Evolutionary conservation across 2,888 invertebrate genomes (phyloP), one percentile per base, ranked within the genome.

Genomic region (Acleris holmiana): DNA sequence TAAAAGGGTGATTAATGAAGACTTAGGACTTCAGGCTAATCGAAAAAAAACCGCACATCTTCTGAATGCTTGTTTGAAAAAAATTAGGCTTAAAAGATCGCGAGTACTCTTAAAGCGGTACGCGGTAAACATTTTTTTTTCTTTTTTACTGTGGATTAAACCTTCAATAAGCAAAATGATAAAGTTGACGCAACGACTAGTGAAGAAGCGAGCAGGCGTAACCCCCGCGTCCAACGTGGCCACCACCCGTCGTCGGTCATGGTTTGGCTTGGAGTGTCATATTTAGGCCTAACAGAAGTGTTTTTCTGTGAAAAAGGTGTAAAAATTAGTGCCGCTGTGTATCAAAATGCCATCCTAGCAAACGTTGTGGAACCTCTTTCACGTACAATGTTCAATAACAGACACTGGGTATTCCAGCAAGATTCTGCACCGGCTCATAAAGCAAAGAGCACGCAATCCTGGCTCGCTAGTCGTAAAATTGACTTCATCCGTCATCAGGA

Each of bases 81-180:
- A 40, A 40, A 19, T 40, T 13, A 49, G 40, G 15, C 13, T 19
- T 17, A 3, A 18, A 29, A 35, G 35, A 35, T 17, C 13, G 35
- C 51, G 35, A 18, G 53, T 19, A 29, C 35, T 53, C 18, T 53
- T 53, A 17, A 53, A 53, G 40, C 53, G 40, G 53, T 53, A 53
- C 35, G 51, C 40, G 51, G 18, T 4, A 17, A 40, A 53, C 17
- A 53, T 35, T 17, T 19, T 53, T 10, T 53, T 53, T 53, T 35
- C 19, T n/a, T n/a, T n/a, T n/a, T n/a, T n/a, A n/a, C n/a, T n/a
- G n/a, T n/a, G n/a, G n/a, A n/a, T n/a, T n/a, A n/a, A n/a, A n/a
- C n/a, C n/a, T n/a, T n/a, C n/a, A n/a, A n/a, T n/a, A 23, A 23
- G 23, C 49, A 25, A 49, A 49, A 49, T 49, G 23, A 35, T 35